These are phyloP conservation scores for Urocolius indicus DNA, from an alignment of 2,113 vertebrate genomes.

Conservation along the genomic window DNA sequence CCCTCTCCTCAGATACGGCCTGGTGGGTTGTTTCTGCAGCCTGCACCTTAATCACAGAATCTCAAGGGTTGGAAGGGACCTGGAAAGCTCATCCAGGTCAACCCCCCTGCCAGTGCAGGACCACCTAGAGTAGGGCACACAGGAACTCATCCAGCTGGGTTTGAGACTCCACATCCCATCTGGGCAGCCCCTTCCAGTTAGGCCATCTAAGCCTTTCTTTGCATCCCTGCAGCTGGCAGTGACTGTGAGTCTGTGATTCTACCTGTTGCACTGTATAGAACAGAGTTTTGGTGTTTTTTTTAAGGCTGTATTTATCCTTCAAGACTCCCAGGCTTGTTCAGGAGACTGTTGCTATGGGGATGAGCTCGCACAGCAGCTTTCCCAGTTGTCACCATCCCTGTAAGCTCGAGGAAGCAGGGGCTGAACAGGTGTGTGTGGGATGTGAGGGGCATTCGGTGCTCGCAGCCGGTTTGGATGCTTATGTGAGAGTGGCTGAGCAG, in stretches of 20 bases:
- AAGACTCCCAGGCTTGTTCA: background rate
- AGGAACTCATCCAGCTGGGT: no score
- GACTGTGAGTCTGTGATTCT: background rate
- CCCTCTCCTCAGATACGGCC: background rate
- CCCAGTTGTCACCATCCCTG: rapidly evolving
- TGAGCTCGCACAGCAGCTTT: background rate
- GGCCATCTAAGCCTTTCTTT: background rate
- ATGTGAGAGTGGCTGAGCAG: background rate
- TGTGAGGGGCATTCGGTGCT: rapidly evolving
- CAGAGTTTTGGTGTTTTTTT: background rate
- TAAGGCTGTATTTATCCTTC: background rate
- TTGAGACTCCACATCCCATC: no score
- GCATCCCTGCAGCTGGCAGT: background rate
- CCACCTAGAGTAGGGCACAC: no score
- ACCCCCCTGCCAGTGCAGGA: no score
- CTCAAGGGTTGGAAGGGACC: no score
- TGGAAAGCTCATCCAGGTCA: no score
- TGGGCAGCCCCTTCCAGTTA: no score
- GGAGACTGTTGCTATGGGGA: background rate
- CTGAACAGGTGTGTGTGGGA: background rate
- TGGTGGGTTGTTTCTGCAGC: background rate
- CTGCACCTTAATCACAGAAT: background rate
- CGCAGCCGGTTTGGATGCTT: background rate
- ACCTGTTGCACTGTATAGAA: background rate
- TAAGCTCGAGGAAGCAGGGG: background rate